Evolutionary conservation across 2,113 vertebrate genomes (phyloP).

Genomic region (Siphamia tubifer): DNA sequence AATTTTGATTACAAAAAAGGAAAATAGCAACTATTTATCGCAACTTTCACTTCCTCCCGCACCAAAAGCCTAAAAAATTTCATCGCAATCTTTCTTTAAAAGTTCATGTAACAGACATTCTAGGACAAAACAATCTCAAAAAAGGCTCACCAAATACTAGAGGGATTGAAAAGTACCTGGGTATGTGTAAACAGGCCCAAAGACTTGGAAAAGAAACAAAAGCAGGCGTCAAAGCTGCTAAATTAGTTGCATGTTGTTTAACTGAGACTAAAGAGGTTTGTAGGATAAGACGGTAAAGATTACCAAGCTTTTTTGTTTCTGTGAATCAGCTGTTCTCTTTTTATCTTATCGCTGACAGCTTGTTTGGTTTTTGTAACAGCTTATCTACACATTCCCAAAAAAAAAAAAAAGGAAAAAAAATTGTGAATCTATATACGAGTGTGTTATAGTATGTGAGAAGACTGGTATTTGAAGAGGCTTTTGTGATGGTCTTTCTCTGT

Average conservation of each 20-base stretch:
- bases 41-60: no score
- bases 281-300: background rate
- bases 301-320: slow-evolving; percentile 27
- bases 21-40: no score
- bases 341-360: slow-evolving; percentile 77
- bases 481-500: no score
- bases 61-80: no score
- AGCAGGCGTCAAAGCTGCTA: background rate
- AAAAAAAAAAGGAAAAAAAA: slow-evolving; percentile 64
- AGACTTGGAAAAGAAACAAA: background rate
- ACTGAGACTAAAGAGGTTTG: background rate
- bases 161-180: no score
- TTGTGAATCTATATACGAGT: slow-evolving; percentile 20
- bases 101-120: background rate
- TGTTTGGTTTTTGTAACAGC: slow-evolving; percentile 79
- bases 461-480: background rate
- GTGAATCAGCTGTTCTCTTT: slow-evolving; percentile 64
- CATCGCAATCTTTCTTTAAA: no score
- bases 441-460: background rate
- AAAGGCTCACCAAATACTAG: no score
- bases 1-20: no score
- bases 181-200: no score
- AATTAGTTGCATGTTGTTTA: background rate
- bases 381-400: slow-evolving; percentile 65
- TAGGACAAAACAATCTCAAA: background rate